phyloP scores from a whole-genome alignment of 2,113 vertebrate genomes.

The Cacatua alba region DNA sequence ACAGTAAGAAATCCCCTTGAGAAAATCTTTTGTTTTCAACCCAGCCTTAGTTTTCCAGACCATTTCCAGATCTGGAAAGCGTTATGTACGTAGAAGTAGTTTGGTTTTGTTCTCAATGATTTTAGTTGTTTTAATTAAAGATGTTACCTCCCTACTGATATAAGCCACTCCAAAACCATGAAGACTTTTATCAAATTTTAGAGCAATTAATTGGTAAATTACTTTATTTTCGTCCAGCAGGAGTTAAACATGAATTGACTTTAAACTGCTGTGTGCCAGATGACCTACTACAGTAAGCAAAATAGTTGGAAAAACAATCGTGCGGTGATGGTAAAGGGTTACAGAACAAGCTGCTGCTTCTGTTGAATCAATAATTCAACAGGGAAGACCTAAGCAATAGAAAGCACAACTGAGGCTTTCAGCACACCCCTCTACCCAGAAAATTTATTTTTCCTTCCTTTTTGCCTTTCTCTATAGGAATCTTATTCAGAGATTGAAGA shows the following conservation, averaged over 20 bases:
- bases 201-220: background rate
- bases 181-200: background rate
- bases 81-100: background rate
- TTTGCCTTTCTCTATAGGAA: background rate
- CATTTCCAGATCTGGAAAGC: background rate
- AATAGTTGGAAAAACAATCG: background rate
- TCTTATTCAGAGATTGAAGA: background rate
- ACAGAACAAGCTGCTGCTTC: background rate
- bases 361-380: background rate
- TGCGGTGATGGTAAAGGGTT: background rate
- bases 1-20: background rate
- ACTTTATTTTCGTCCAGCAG: background rate
- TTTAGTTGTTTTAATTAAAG: background rate
- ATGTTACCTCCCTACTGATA: background rate
- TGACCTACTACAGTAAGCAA: background rate
- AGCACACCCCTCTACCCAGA: background rate
- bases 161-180: background rate
- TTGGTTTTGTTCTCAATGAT: background rate
- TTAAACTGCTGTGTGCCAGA: background rate
- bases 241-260: background rate
- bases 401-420: background rate
- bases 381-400: background rate
- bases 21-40: background rate
- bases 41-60: background rate
- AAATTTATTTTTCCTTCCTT: background rate